Evolutionary conservation across 2,888 invertebrate genomes (phyloP), one percentile per base, ranked within the genome.

Genomic region (Dastarcus helophoroides): DNA sequence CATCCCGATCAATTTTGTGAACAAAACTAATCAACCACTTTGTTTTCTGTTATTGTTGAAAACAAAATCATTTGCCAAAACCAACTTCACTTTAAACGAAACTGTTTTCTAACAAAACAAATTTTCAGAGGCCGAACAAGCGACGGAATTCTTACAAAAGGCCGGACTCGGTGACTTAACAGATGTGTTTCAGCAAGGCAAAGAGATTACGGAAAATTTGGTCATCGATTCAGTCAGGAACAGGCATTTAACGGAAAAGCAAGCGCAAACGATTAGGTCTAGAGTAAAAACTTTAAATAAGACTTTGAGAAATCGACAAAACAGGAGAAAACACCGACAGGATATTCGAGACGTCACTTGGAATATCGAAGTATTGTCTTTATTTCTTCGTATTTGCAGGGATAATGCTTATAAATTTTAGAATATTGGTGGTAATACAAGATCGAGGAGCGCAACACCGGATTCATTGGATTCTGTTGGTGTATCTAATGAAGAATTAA

Each of bases 371-470:
- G 84, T 83, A 51, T 64, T 17, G 21, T 29, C 9, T 17, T 7
- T 30, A 23, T 13, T 3, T 4, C 14, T 30, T 8, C 10, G 10
- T 23, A 23, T 23, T 8, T 23, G 10, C 10, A 23, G 7, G 8
- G 3, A 7, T 24, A 3, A 22, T 12, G 13, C 7, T 3, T 11
- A 13, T 3, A 10, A 14, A 4, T 65, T 66, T 8, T 60, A 77
- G 76, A 73, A 78, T 58, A 82, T 82, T 40, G 77, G 77, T 48
- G 84, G 84, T 54, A 84, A 82, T 45, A 83, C 83, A 44, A 65
- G 84, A 58, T 84, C 86, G 41, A 76, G 88, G 41, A 86, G 85
- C 58, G 88, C 85, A 41, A 88, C 88, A 32, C 88, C 88, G 14
- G 88, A 88, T 65, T 88, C 86, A 16, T 63, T 88, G 54, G 86